Base-by-base conservation (phyloP, 2,888 invertebrate genomes). In the Mechanitis messenoides region DNA sequence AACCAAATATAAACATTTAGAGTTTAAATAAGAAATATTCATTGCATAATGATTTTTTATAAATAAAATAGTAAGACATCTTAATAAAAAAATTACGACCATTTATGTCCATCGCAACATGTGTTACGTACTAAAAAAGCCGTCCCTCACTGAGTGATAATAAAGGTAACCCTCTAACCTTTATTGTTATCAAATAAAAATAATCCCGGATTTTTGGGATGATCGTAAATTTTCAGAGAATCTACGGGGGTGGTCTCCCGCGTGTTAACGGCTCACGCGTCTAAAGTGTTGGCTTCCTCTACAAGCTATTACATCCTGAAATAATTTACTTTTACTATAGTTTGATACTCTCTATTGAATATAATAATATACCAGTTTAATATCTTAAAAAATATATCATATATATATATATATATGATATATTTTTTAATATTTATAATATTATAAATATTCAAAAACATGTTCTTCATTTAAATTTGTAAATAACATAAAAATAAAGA, bases 141-240 rank as follows among this genome's bases (percentile, higher is more conserved):
- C 80, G 78, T 84, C 80, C 77, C 79, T 68, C 75, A 73, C 79
- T 84, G 85, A 87, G 87, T 89, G 90, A 90, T 90, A 90, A 88
- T 89, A 89, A 89, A 87, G 85, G 87, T 84, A 85, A 87, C 87
- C 88, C 87, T 85, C 85, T 70, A 80, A 85, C 87, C 87, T 89
- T 88, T 88, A 89, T 89, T 87, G 88, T 87, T 89, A 90, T 89
- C 88, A 83, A 87, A 90, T 90, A 89, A 90, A 90, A 89, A 87
- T 90, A 89, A 90, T 88, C 87, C 87, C 71, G 74, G 84, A 87
- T 88, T 87, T 87, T 85, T 71, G 82, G 87, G 87, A 87, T 87
- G 85, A 85, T 88, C 90, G 87, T 89, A 90, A 90, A 89, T 89
- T 87, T 89, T 85, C 87, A 81, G 84, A 78, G 85, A 83, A 80